A percentile compares a stretch with the other conserved stretches of the same genome.
phyloP scores from a whole-genome alignment of 2,797 vertebrate species.

The Delichon dasypus region DNA sequence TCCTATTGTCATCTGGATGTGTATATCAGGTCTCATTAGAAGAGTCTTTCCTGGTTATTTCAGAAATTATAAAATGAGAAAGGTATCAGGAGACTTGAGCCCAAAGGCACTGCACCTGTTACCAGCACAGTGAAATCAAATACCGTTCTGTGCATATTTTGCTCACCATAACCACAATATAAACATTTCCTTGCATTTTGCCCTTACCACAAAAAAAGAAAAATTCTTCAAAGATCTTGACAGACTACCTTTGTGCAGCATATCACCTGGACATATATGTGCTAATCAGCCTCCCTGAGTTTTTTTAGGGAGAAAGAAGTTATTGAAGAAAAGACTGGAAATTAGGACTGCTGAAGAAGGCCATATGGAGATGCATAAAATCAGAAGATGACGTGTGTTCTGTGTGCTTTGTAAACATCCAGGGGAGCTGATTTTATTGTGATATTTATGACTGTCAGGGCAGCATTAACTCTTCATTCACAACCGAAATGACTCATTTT shows the following conservation, averaged over 20 bases:
- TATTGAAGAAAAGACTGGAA: not conserved
- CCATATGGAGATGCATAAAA: constrained; percentile 11
- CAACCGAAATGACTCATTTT: not conserved
- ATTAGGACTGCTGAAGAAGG: not conserved
- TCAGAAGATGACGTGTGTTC: not conserved
- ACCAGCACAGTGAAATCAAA: constrained; percentile 7
- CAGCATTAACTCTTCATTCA: not conserved
- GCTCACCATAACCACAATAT: not conserved
- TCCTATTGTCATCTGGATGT: constrained; percentile 42
- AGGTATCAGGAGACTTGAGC: constrained; percentile 14
- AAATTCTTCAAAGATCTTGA: not conserved
- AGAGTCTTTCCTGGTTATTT: constrained; percentile 27
- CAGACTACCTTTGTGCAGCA: not conserved
- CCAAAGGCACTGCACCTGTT: constrained; percentile 31
- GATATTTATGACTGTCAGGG: not conserved
- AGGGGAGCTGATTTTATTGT: not conserved
- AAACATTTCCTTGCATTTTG: not conserved
- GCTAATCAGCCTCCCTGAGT: not conserved
- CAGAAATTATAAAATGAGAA: constrained; percentile 31
- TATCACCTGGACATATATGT: not conserved
- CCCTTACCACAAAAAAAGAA: not conserved
- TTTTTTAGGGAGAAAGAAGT: not conserved
- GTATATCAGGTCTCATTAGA: constrained; percentile 24
- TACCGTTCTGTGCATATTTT: not conserved
- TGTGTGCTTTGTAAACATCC: not conserved